Base-by-base conservation (phyloP, 1,140 invertebrate species). In the Lamellibrachia luymesi region DNA sequence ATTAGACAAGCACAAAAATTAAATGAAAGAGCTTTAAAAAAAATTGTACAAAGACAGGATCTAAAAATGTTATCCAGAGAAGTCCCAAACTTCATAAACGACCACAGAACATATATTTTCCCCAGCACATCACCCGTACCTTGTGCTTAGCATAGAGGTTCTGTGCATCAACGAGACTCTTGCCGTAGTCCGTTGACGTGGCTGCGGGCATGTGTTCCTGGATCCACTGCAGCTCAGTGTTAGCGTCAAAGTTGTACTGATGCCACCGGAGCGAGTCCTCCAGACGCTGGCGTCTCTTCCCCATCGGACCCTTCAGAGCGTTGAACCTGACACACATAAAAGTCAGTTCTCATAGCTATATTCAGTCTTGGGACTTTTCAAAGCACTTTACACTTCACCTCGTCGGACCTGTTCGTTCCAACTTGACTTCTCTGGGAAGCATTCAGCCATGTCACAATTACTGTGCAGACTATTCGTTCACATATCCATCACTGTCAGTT, bases 171-270 rank as follows among this genome's bases (percentile, higher is more conserved):
- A 99, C 98, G 56, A 99, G 96, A 96, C 98, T 98, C 92, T 98
- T 96, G 51, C 96, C 97, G 93, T 96, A 95, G 90, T 97, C 97
- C 2, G 97, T 97, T 2, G 98, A 98, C 0, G 97, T 97, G 2
- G 98, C 98, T 5, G 98, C 97, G 4, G 98, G 98, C 92, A 98
- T 95, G 94, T 98, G 98, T 96, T 99, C 99, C 64, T 98, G 97
- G 92, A 99, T 98, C 99, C 99, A 99, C 95, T 99, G 98, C 94
- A 99, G 97, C 96, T 99, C 99, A 0, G 98, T 98, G 93, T 99
- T 98, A 64, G 99, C 97, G 96, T 99, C 98, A 95, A 99, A 99
- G 50, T 98, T 98, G 96, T 99, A 99, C 96, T 99, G 99, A 95
- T 99, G 98, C 95, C 98, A 98, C 93, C 98, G 97, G 6, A 98